phyloP scores from a whole-genome alignment of 2,797 vertebrate genomes.

The Sciurus carolinensis region DNA sequence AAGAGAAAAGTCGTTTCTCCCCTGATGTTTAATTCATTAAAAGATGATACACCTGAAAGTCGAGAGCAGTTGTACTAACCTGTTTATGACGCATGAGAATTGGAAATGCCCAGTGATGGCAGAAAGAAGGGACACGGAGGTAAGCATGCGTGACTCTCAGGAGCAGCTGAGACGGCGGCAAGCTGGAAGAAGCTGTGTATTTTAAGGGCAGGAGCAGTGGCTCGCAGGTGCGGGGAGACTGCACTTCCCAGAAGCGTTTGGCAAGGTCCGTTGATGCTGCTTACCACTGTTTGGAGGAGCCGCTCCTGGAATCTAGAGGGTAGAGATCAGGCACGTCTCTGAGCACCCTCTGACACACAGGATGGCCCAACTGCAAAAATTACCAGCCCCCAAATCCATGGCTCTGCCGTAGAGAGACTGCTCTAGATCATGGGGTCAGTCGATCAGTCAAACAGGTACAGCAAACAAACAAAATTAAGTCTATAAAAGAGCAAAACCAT shows the following conservation, averaged over 20 bases:
- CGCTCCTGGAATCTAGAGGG: not conserved
- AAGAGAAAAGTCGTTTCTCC: not conserved
- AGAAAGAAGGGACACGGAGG: not conserved
- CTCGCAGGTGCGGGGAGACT: too few relatives aligned
- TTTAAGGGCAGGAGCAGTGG: not conserved
- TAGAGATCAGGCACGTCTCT: not conserved
- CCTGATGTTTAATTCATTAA: not conserved
- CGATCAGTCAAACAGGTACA: not conserved
- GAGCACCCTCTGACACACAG: too few relatives aligned
- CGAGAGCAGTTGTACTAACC: not conserved
- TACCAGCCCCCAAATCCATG: rapidly evolving
- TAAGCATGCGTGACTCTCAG: not conserved
- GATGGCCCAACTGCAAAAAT: not conserved
- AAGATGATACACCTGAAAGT: not conserved
- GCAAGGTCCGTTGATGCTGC: not conserved
- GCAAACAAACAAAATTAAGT: not conserved
- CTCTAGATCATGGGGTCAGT: too few relatives aligned
- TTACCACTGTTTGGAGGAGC: not conserved
- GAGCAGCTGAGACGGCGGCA: too few relatives aligned
- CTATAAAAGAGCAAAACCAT: not conserved
- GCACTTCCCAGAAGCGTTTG: not conserved
- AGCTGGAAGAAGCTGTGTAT: too few relatives aligned
- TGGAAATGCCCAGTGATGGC: not conserved
- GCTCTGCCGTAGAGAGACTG: not conserved
- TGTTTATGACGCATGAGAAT: not conserved